A percentile compares a stretch with the other conserved stretches of the same genome.
These are phyloP conservation scores for Lagopus leucura DNA, from an alignment of 2,113 vertebrate genomes.

Conservation along the genomic window DNA sequence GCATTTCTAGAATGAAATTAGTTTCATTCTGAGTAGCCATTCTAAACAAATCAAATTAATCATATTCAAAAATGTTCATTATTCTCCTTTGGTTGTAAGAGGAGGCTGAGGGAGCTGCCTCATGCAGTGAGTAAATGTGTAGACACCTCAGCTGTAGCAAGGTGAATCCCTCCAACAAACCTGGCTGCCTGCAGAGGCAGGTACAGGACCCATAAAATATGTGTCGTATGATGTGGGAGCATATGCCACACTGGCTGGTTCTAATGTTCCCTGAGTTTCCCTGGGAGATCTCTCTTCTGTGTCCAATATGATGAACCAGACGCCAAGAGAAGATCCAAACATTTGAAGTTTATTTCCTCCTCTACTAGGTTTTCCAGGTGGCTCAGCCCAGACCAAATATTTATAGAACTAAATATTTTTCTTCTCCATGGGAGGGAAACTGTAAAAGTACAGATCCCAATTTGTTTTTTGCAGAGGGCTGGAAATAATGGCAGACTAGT, in stretches of 20 bases:
- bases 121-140: neutral
- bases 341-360: conserved; percentile 42
- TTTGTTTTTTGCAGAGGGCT: conserved; percentile 46
- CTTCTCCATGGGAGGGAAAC: conserved; percentile 54
- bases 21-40: neutral
- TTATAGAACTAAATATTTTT: conserved; percentile 56
- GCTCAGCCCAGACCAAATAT: conserved; percentile 32
- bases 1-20: neutral
- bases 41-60: neutral
- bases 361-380: conserved; percentile 55
- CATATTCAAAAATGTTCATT: neutral
- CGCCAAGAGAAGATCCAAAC: neutral
- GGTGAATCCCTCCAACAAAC: neutral
- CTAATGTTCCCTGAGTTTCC: neutral
- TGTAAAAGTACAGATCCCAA: conserved; percentile 52
- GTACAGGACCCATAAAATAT: neutral
- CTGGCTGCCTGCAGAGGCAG: neutral
- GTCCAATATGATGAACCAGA: neutral
- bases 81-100: neutral
- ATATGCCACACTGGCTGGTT: neutral
- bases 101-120: neutral
- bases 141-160: neutral
- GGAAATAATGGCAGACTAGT: conserved; percentile 26
- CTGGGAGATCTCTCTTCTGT: conserved; percentile 14
- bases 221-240: neutral